Base-by-base conservation (phyloP, 2,888 invertebrate genomes). In the Platycheirus albimanus region DNA sequence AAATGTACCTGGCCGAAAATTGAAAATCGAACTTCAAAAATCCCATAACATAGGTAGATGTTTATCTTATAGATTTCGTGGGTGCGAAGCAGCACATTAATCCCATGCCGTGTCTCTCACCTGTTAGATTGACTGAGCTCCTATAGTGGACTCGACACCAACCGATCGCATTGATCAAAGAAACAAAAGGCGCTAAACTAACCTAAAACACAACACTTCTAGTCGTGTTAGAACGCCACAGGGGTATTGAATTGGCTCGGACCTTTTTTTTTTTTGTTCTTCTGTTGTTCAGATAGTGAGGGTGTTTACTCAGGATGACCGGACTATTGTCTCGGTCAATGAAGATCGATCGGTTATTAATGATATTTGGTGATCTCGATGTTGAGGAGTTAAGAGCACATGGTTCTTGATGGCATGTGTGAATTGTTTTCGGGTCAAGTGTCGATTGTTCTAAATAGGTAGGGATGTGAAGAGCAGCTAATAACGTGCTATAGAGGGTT, bases 341-440 rank as follows among this genome's bases (percentile, higher is more conserved):
- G 83, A 61, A 83, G 83, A 83, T 83, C 83, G 83, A 83, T 83
- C 69, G 83, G 78, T 83, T 83, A 83, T 78, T 83, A 83, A 83
- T 83, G 78, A 54, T 67, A 36, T 71, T 77, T 72, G 77, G 51
- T 56, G 76, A 67, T 77, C 61, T 56, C 8, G 61, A 45, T 51
- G 3, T 28, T 47, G 51, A 36, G 19, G 33, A 28, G 4, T 15
- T 0, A 1, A 13, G 52, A 64, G 76, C 72, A 69, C 78, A 67
- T 67, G 78, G 78, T 78, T n/a, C n/a, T n/a, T 72, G 72, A 67
- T 69, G 43, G 69, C 83, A 83, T 83, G 83, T 83, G 83, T 83
- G 78, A 83, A 83, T 83, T 83, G 83, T 78, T 83, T 78, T 74
- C n/a, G 63, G 78, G 78, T 83, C 83, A 78, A 78, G 77, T 69